These are phyloP conservation scores for Varanus salvator DNA, from an alignment of 2,113 vertebrate genomes.

Conservation along the genomic window DNA sequence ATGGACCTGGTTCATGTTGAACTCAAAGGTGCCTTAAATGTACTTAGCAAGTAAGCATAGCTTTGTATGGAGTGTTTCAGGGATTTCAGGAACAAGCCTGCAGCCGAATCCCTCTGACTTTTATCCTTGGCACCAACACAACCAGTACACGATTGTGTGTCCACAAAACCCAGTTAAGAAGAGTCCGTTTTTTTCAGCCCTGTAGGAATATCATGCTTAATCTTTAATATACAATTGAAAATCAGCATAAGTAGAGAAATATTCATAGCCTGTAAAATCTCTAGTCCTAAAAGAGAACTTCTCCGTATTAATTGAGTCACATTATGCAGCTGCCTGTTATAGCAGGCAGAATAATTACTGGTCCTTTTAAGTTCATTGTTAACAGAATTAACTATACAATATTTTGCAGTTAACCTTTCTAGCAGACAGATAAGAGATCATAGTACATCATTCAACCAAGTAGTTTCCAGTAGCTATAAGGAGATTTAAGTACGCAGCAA, in stretches of 20 bases:
- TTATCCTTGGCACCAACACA: background rate
- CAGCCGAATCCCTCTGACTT: background rate
- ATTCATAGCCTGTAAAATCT: background rate
- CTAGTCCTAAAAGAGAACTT: background rate
- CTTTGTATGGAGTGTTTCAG: background rate
- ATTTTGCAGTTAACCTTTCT: conserved; percentile 30
- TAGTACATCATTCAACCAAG: conserved; percentile 23
- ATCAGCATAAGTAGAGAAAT: conserved; percentile 10
- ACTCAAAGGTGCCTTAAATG: background rate
- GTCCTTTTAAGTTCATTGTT: background rate
- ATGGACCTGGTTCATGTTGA: background rate
- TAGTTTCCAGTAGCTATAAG: conserved; percentile 9
- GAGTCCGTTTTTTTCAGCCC: conserved; percentile 11
- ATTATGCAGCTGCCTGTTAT: background rate
- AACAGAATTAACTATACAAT: background rate
- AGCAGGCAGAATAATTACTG: background rate
- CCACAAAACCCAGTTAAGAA: background rate
- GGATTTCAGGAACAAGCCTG: background rate
- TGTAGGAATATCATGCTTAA: background rate
- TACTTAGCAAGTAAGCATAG: background rate
- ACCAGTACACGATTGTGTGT: background rate
- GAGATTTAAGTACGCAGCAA: background rate
- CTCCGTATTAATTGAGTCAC: background rate
- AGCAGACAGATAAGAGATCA: background rate
- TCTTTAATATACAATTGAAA: background rate